A percentile compares a stretch with the other conserved stretches of the same genome.
Conservation (phyloP, 2,888 invertebrate species). For the Gymnoscelis rufifasciata region DNA sequence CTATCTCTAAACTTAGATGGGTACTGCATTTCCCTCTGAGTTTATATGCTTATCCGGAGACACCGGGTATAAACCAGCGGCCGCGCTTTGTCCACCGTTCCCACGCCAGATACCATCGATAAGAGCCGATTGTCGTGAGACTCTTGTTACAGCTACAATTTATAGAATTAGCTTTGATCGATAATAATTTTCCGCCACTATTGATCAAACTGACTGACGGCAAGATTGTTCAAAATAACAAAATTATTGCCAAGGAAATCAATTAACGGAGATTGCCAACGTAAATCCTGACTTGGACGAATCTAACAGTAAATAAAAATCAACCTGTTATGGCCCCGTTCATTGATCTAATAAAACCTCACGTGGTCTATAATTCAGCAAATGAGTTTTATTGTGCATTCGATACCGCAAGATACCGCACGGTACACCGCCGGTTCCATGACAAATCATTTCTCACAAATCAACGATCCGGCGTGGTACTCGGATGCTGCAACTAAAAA, state of each 20-base stretch:
- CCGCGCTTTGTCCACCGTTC: slow-evolving; percentile 51
- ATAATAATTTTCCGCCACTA: slow-evolving; percentile 21
- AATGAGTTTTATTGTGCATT: slow-evolving; percentile 42
- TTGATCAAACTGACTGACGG: slow-evolving; percentile 8
- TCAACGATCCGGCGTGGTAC: slow-evolving; percentile 60
- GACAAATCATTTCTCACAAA: slow-evolving; percentile 61
- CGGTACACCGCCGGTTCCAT: slow-evolving; percentile 58
- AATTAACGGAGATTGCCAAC: not conserved
- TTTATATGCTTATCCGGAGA: slow-evolving; percentile 47
- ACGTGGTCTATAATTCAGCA: slow-evolving; percentile 40
- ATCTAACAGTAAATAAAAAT: not conserved
- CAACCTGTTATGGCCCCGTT: slow-evolving; percentile 28
- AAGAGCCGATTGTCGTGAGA: slow-evolving; percentile 46
- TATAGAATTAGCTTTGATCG: slow-evolving; percentile 17
- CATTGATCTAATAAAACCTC: slow-evolving; percentile 33
- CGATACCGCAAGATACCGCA: slow-evolving; percentile 42
- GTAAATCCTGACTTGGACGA: not conserved
- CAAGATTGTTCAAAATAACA: not conserved
- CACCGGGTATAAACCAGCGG: slow-evolving; percentile 47
- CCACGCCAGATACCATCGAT: slow-evolving; percentile 47
- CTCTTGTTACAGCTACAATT: slow-evolving; percentile 19
- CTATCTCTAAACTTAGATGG: slow-evolving; percentile 56
- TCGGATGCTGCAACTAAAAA: slow-evolving; percentile 46
- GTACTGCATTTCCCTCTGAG: slow-evolving; percentile 49
- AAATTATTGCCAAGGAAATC: not conserved